phyloP scores from a whole-genome alignment of 1,140 invertebrate genomes.

The Mercenaria mercenaria region DNA sequence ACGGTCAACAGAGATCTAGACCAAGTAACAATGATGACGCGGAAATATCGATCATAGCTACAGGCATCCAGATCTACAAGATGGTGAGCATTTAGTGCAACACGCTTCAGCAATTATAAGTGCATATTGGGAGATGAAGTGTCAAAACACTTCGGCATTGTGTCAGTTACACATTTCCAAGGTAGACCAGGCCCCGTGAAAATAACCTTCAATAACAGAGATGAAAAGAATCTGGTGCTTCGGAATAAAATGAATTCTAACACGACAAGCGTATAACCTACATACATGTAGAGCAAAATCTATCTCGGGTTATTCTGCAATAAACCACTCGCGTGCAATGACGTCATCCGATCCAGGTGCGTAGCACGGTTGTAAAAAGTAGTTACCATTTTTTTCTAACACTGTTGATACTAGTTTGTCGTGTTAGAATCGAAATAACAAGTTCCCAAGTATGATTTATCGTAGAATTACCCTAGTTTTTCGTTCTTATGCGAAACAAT shows the following conservation, averaged over 20 bases:
- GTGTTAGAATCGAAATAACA: no score
- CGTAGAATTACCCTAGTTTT: no score
- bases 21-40: neutral
- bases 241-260: neutral
- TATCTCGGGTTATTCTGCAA: no score
- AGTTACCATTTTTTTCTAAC: no score
- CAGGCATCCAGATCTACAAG: neutral
- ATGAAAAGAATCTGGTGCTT: neutral
- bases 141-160: neutral
- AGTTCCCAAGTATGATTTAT: no score
- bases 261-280: no score
- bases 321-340: no score
- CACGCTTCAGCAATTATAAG: neutral
- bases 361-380: no score
- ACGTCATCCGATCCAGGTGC: no score
- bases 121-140: neutral
- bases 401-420: no score
- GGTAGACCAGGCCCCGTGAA: neutral
- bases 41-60: neutral
- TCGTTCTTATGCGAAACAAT: no score
- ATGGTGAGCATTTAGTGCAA: neutral
- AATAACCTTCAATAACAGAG: neutral
- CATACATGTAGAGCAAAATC: no score
- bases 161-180: neutral
- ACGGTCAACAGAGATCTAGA: neutral